Base-by-base conservation (phyloP, 92 coral and sea anemone species). In the Siderastrea radians region DNA sequence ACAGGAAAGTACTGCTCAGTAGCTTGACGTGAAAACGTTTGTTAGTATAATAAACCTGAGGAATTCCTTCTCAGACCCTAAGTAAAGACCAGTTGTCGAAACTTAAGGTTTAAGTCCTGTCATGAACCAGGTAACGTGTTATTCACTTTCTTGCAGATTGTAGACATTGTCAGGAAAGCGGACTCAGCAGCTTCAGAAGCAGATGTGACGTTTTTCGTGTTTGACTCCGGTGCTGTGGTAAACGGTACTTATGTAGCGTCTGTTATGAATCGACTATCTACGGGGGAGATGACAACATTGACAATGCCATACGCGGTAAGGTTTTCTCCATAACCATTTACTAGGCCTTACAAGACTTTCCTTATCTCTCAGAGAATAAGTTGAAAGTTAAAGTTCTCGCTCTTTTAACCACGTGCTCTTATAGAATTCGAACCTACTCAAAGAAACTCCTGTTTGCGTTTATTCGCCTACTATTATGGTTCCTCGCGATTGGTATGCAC, bases 151-250 rank as follows among this genome's bases (percentile, higher is more conserved):
- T 74, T 10, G n/a, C 74, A 95, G 98, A 95, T 95, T 64, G 88
- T 88, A 2, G 94, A 95, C 79, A 75, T 88, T 7, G 89, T 75
- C 4, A 78, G 87, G 12, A 81, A 85, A 6, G 26, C 63, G 1
- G 69, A 80, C 15, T 53, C 77, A 13, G 79, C 14, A n/a, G 59
- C 43, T 5, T 69, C 86, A 1, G 86, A 82, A 48, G 97, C 93
- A n/a, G 95, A 97, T 64, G 99, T 94, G n/a, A 87, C 82, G 1
- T 97, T 96, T 74, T 94, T 90, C 87, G 62, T 97, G n/a, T 83
- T 90, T 46, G 98, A 97, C 53, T 89, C 94, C n/a, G 99, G 99
- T 2, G 70, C 89, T 50, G 96, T 94, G 47, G 91, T 86, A 5
- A 92, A 95, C 75, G 96, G 96, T 7, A 88, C 86, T 45, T 94